Evolutionary conservation across 2,113 vertebrate species (phyloP), one percentile per base, ranked within the genome.

Genomic region (Hypomesus transpacificus): DNA sequence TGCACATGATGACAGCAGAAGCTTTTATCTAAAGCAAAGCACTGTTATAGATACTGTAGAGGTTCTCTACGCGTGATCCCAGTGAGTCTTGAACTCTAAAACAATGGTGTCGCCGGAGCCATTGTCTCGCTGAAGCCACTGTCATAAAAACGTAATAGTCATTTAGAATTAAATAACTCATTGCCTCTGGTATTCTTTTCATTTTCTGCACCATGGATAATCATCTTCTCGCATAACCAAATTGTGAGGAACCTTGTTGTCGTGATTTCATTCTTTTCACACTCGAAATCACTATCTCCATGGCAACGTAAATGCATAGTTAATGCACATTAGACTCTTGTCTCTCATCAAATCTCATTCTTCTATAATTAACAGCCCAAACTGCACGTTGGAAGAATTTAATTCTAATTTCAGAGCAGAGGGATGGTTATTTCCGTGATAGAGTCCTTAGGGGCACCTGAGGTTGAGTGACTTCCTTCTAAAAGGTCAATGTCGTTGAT

Each of bases 321-420:
- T 52, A 28, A 70, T 52, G 69, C 62, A 75, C 64, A 68, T 68
- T 28, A 61, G 26, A 61, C 20, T 61, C 65, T 65, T 69, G 51
- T 14, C 14, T 75, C 66, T 75, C 75, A 75, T 75, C 14, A 61
- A 69, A 78, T 75, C 75, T 75, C 59, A 64, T 54, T 59, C 71
- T 81, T 73, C 75, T 75, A 73, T 75, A 78, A 81, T 78, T 74
- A 74, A 74, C 39, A 46, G 39, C 79, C 67, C 67, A 21, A 28
- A 61, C 22, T 24, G 14, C 14, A 24, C 24, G 24, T 14, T 14
- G 22, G 20, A 16, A 24, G 20, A 24, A 61, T 14, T 16, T 26
- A 14, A 61, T 61, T 61, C 59, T 16, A 8, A 61, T 61, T 28
- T 61, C 59, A 61, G 59, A 6, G 24, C 24, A 16, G 14, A 22